Conservation (phyloP, 2,888 invertebrate genomes). For the Tuta absoluta region DNA sequence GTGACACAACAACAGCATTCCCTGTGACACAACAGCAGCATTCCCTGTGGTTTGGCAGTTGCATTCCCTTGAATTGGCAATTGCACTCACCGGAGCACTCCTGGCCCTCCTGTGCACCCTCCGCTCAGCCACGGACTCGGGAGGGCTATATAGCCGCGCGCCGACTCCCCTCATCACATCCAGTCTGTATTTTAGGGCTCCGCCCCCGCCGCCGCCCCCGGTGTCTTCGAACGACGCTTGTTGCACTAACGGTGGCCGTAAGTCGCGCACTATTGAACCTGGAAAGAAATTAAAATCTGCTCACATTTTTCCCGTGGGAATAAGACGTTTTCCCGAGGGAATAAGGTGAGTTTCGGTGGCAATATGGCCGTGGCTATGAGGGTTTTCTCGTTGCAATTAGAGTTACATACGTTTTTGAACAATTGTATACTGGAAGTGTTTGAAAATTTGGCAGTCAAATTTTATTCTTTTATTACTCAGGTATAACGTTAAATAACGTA, state of each 20-base stretch:
- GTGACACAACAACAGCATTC: too few relatives aligned
- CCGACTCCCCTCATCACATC: conserved; percentile 89
- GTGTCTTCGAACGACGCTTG: conserved; percentile 92
- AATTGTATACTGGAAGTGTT: too few relatives aligned
- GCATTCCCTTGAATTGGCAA: background rate
- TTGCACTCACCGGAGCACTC: conserved; percentile 13
- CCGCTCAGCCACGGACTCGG: background rate
- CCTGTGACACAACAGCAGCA: too few relatives aligned
- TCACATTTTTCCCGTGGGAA: too few relatives aligned
- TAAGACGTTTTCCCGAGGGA: background rate
- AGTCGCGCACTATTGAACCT: conserved; percentile 74
- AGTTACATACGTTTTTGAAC: too few relatives aligned
- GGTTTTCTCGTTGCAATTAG: too few relatives aligned
- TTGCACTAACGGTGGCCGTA: conserved; percentile 91
- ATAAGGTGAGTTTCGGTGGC: too few relatives aligned
- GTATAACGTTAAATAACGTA: too few relatives aligned
- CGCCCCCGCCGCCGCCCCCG: conserved; percentile 74
- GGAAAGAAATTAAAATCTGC: conserved; percentile 12
- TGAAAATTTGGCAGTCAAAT: too few relatives aligned
- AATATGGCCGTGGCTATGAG: too few relatives aligned
- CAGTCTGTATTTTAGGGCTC: conserved; percentile 85
- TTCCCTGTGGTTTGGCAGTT: too few relatives aligned
- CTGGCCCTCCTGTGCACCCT: background rate
- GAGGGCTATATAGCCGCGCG: background rate
- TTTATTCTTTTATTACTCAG: too few relatives aligned